Evolutionary conservation across 2,113 vertebrate species (phyloP).

Genomic region (Etheostoma cragini): DNA sequence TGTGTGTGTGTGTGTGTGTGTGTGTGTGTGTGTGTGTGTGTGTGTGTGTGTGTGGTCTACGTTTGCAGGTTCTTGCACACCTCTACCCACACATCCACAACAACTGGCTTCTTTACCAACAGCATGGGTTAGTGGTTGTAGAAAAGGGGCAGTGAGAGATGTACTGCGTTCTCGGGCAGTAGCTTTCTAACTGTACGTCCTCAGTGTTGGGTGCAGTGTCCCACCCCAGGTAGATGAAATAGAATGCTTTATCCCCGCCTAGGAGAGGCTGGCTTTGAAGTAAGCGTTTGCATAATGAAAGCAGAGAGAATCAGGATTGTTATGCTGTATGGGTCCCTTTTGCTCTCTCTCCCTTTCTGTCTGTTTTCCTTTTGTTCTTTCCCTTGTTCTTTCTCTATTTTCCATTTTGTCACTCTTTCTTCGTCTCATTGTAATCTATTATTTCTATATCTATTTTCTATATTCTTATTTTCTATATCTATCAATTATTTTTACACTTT

Average conservation of each 20-base stretch:
- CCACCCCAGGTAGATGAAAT: conserved; percentile 80
- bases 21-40: background rate
- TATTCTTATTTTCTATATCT: too few relatives aligned
- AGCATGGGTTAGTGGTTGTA: conserved; percentile 10
- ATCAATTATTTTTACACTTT: conserved; percentile 32
- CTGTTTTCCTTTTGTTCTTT: conserved; percentile 36
- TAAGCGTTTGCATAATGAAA: conserved; percentile 80
- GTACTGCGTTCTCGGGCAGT: conserved; percentile 29
- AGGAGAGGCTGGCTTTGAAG: conserved; percentile 78
- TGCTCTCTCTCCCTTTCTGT: conserved; percentile 46
- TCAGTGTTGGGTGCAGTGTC: conserved; percentile 54
- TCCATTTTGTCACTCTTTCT: conserved; percentile 55
- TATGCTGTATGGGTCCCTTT: conserved; percentile 64
- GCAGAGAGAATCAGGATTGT: conserved; percentile 74
- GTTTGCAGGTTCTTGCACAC: background rate
- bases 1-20: background rate
- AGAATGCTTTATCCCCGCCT: conserved; percentile 79
- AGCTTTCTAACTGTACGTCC: conserved; percentile 41
- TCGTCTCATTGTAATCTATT: conserved; percentile 36
- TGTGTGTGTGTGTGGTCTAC: background rate
- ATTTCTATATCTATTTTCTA: too few relatives aligned
- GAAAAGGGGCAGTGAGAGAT: conserved; percentile 26
- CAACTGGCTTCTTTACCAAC: background rate
- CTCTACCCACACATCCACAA: background rate
- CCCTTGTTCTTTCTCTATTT: conserved; percentile 34